phyloP scores from a whole-genome alignment of 2,113 vertebrate species.

The Saimiri boliviensis region DNA sequence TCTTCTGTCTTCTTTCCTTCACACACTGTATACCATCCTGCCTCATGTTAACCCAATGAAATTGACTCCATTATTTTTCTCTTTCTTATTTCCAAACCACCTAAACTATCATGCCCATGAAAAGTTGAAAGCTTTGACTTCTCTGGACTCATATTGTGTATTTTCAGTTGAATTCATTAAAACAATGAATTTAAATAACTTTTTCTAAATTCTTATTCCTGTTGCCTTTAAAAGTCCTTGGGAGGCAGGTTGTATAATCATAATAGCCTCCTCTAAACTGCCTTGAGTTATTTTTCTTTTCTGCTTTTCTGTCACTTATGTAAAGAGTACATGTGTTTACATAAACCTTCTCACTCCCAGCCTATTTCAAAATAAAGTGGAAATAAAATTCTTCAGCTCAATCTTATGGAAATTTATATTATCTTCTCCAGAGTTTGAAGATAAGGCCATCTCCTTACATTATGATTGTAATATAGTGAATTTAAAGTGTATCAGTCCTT shows the following conservation, averaged over 20 bases:
- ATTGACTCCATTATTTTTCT: neutral
- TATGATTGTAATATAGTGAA: neutral
- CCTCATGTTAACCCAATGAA: slow-evolving; percentile 1
- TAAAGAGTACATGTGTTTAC: slow-evolving; percentile 15
- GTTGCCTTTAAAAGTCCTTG: neutral
- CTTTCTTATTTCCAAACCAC: slow-evolving; percentile 36
- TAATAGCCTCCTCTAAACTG: neutral
- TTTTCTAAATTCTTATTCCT: neutral
- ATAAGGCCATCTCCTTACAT: neutral
- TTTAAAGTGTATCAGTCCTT: neutral
- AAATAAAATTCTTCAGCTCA: slow-evolving; percentile 30
- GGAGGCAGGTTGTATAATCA: neutral
- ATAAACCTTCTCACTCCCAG: neutral
- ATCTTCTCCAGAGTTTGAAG: neutral
- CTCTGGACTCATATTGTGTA: neutral
- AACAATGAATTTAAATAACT: slow-evolving; percentile 10
- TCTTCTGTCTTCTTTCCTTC: neutral
- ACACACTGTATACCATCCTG: neutral
- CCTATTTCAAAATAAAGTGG: neutral
- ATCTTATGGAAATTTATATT: neutral
- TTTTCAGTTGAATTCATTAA: slow-evolving; percentile 23
- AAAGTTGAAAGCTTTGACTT: neutral
- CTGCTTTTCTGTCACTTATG: neutral
- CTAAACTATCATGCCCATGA: neutral
- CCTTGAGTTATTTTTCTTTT: slow-evolving; percentile 28